phyloP scores from a whole-genome alignment of 2,888 invertebrate species.

The Tenthredo amoena region DNA sequence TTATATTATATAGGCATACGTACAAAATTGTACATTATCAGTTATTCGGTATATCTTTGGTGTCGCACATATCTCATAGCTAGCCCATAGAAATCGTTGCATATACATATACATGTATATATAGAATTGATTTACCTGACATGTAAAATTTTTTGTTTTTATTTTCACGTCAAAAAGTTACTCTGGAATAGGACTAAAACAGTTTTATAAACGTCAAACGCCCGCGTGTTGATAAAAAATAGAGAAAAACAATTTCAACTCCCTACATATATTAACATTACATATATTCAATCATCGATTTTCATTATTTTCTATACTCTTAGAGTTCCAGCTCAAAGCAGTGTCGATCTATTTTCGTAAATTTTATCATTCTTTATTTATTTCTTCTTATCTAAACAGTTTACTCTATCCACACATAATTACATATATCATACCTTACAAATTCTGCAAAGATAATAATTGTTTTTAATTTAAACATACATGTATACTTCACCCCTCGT shows the following conservation, averaged over 20 bases:
- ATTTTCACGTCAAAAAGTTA: background rate
- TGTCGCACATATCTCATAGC: background rate
- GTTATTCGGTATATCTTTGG: background rate
- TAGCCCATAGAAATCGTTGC: background rate
- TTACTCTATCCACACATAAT: background rate
- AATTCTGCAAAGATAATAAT: background rate
- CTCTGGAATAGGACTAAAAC: background rate
- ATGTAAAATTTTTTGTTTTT: background rate
- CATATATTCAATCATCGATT: background rate
- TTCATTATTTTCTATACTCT: background rate
- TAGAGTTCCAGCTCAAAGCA: background rate
- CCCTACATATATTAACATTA: background rate
- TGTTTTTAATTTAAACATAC: background rate
- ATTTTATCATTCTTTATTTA: background rate
- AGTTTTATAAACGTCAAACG: background rate
- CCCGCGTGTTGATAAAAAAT: background rate
- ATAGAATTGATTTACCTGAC: background rate
- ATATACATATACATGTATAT: background rate
- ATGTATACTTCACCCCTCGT: background rate
- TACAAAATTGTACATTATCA: slow-evolving; percentile 1
- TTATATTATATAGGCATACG: background rate
- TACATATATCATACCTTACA: background rate
- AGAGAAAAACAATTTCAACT: background rate
- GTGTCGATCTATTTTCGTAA: background rate
- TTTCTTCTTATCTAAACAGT: background rate